Evolutionary conservation across 1,140 invertebrate species (phyloP), one percentile per base, ranked within the genome.

Genomic region (Lerema accius): DNA sequence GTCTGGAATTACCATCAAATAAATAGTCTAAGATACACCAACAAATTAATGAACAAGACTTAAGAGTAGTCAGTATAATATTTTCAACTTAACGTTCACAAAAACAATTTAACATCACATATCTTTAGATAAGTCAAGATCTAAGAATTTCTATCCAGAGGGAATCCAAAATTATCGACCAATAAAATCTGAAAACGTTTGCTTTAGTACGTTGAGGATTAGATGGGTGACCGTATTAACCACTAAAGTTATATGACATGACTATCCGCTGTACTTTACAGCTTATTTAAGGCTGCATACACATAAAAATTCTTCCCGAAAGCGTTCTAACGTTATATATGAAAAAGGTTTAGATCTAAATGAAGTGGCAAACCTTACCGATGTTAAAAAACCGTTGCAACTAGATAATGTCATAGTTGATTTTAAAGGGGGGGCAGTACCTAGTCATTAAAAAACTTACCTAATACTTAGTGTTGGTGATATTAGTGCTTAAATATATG

Each of bases 201-300:
- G 65, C 70, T 69, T 69, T 69, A 68, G 69, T 71, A 67, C 68
- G 63, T 64, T 59, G 69, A 61, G 71, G 80, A 80, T 83, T 84
- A 81, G 67, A 71, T 63, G 62, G 62, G 58, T 71, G 3, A 32
- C 28, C 28, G 9, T 32, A 32, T 32, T 32, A 83, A 72, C 73
- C 63, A 77, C 77, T 78, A 76, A 84, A 86, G 65, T 82, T 82
- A 84, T 84, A 79, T 65, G 76, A 82, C 71, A 78, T 70, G 72
- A 80, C 82, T 76, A 80, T 80, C 71, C 48, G 15, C 40, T 48
- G 61, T 74, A 71, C 63, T 72, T 71, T 59, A 48, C 37, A 48
- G 39, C 56, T 59, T 48, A 17, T 17, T 43, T 59, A 37, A 59
- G 43, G 56, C 26, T 10, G 1, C 16, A 23, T 48, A 15, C 35